Conservation (phyloP, 2,113 vertebrate species). For the Orthonyx spaldingii region DNA sequence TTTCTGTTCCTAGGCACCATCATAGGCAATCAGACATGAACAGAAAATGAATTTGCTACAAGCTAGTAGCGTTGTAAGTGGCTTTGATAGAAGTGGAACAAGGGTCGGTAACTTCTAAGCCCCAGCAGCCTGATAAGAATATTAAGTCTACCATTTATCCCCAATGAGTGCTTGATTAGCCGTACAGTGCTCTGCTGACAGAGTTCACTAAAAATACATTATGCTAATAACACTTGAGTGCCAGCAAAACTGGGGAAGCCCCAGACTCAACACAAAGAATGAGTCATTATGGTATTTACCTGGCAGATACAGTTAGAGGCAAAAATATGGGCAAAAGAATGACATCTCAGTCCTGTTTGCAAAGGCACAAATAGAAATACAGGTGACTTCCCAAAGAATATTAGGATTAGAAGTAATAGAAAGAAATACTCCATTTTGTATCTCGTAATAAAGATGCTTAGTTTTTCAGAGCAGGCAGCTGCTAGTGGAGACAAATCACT, state of each 20-base stretch:
- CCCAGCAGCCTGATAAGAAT: constrained; percentile 42
- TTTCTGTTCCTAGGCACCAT: constrained; percentile 33
- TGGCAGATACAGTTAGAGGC: background rate
- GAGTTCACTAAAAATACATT: constrained; percentile 66
- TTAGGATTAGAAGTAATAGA: background rate
- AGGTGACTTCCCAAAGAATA: background rate
- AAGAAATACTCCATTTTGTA: rapidly evolving
- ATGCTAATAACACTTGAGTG: constrained; percentile 46
- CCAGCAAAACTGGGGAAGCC: constrained; percentile 15
- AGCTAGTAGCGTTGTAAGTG: constrained; percentile 34
- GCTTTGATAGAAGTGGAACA: constrained; percentile 43
- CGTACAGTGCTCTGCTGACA: constrained; percentile 52
- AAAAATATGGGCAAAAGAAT: background rate
- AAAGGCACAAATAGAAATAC: background rate
- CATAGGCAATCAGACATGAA: constrained; percentile 10
- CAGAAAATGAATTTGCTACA: constrained; percentile 53
- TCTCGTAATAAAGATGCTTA: background rate
- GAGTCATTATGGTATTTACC: constrained; percentile 33
- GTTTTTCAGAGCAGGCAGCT: background rate
- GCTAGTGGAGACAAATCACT: background rate
- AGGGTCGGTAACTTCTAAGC: constrained; percentile 29
- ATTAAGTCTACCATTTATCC: constrained; percentile 52
- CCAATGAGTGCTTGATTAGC: constrained; percentile 47
- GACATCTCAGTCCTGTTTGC: background rate
- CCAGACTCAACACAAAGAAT: background rate